Evolutionary conservation across 2,113 vertebrate genomes (phyloP).

Genomic region (Triplophysa dalaica): DNA sequence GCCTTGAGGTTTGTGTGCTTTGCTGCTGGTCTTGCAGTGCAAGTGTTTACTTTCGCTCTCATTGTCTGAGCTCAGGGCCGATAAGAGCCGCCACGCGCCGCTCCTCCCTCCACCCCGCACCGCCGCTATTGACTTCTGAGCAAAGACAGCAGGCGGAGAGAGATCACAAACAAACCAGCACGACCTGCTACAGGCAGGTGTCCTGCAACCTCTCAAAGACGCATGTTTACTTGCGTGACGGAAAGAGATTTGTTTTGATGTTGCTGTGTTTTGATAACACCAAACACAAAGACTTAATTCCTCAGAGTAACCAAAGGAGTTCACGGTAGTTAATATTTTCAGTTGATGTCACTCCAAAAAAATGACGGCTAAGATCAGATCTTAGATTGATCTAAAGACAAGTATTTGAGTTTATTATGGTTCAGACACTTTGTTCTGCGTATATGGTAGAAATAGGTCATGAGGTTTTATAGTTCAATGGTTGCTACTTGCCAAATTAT

Average conservation of each 20-base stretch:
- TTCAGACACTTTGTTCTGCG: too few species aligned
- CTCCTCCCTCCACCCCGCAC: conserved; percentile 53
- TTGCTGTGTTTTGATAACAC: background rate
- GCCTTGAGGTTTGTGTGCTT: conserved; percentile 78
- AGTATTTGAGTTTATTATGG: too few species aligned
- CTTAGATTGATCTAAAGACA: too few species aligned
- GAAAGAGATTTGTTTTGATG: background rate
- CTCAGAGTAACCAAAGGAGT: background rate
- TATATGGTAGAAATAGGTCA: too few species aligned
- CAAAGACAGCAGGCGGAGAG: conserved; percentile 36
- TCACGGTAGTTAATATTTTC: too few species aligned
- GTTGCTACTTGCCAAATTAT: too few species aligned
- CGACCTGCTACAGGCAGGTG: conserved; percentile 51
- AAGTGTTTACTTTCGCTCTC: conserved; percentile 67
- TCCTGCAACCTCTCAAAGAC: background rate
- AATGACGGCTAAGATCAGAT: too few species aligned
- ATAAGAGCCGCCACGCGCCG: conserved; percentile 74
- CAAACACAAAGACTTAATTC: background rate
- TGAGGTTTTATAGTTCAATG: too few species aligned
- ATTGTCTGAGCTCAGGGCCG: conserved; percentile 70
- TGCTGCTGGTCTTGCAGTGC: conserved; percentile 58
- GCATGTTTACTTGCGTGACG: background rate
- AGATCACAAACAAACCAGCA: conserved; percentile 61
- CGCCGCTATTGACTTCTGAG: conserved; percentile 37
- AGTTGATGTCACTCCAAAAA: too few species aligned